A percentile compares a stretch with the other conserved stretches of the same genome.
Evolutionary conservation across 2,113 vertebrate genomes (phyloP).

Genomic region (Corythornis cristatus): DNA sequence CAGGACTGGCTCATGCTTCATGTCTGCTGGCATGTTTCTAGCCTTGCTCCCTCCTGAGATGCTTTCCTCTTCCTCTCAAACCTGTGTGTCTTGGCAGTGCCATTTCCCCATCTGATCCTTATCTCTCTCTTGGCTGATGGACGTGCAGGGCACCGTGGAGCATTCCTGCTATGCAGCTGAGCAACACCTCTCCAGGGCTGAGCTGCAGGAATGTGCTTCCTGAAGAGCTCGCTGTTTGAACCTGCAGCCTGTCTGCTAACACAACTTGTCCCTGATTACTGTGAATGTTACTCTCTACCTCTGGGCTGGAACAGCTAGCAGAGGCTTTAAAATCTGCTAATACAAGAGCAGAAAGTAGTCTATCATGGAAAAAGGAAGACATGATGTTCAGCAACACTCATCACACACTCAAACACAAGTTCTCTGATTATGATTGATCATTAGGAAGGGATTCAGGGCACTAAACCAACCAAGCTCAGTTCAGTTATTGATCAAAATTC

Average conservation of each 20-base stretch:
- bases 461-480: not conserved
- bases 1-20: not conserved
- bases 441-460: not conserved
- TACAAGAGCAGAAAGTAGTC: not conserved
- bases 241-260: not conserved
- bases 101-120: not conserved
- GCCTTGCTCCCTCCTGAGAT: not conserved
- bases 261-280: not conserved
- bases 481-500: not conserved
- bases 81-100: not conserved
- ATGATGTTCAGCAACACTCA: fast-evolving
- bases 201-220: not conserved
- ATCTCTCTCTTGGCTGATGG: not conserved
- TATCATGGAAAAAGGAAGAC: not conserved
- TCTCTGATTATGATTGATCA: not conserved
- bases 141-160: fast-evolving
- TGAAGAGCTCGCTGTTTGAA: not conserved
- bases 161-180: not conserved
- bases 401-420: fast-evolving
- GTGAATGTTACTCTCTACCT: not conserved
- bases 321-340: not conserved
- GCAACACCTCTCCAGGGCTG: not conserved
- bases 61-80: not conserved
- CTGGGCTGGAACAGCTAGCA: not conserved
- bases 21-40: not conserved